phyloP scores from a whole-genome alignment of 2,113 vertebrate species.

The Colinus virginianus region DNA sequence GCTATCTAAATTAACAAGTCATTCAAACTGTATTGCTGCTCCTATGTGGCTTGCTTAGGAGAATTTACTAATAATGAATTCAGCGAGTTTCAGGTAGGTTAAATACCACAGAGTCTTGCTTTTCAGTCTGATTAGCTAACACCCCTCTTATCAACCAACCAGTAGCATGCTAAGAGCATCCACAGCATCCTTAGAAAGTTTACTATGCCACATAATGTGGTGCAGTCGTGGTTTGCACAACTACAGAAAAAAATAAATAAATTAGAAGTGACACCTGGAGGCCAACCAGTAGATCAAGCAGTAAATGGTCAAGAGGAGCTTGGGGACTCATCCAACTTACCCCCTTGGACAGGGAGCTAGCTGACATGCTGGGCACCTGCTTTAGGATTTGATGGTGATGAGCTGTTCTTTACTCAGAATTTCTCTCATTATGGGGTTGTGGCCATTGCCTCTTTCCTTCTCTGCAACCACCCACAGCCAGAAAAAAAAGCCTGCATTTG shows the following conservation, averaged over 20 bases:
- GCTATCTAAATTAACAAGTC: background rate
- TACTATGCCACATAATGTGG: background rate
- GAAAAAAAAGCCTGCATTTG: background rate
- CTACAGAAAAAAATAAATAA: fast-evolving
- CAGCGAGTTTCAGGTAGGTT: background rate
- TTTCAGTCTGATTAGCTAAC: background rate
- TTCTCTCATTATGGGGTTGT: background rate
- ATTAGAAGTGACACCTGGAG: background rate
- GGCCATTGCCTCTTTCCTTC: background rate
- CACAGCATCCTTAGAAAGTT: fast-evolving
- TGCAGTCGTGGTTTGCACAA: background rate
- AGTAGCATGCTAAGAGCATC: fast-evolving
- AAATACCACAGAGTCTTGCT: fast-evolving
- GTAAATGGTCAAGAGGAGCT: background rate
- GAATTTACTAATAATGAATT: background rate
- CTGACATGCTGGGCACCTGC: fast-evolving
- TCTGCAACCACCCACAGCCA: background rate
- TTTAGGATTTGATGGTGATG: background rate
- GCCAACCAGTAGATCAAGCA: background rate
- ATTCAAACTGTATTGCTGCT: background rate
- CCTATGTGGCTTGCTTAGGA: background rate
- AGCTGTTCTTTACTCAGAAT: background rate
- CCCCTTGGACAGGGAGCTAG: background rate
- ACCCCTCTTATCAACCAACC: background rate
- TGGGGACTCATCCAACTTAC: background rate